These are phyloP conservation scores for Coenonympha arcania DNA, from an alignment of 2,888 invertebrate species.

Conservation along the genomic window DNA sequence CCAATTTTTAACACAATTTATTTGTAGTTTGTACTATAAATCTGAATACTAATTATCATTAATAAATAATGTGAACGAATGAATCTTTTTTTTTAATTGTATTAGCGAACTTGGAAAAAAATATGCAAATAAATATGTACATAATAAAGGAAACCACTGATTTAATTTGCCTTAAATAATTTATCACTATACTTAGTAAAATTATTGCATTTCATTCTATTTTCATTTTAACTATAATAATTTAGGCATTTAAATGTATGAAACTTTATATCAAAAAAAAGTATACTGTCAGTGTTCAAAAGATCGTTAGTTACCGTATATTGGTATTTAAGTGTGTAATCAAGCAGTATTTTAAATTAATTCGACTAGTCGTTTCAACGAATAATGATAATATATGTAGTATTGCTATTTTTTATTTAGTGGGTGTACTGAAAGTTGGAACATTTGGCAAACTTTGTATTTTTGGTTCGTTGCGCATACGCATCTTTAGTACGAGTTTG, in stretches of 20 bases:
- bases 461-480: not conserved
- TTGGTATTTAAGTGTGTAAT: slow-evolving; percentile 18
- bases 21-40: not conserved
- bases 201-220: slow-evolving; percentile 1
- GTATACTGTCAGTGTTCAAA: slow-evolving; percentile 13
- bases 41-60: not conserved
- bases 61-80: not conserved
- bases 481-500: too few species aligned
- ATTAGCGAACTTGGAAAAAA: too few species aligned
- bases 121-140: too few species aligned
- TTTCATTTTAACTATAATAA: not conserved
- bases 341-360: slow-evolving; percentile 29
- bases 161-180: slow-evolving; percentile 4
- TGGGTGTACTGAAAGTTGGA: too few species aligned
- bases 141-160: not conserved
- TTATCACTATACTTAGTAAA: not conserved
- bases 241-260: slow-evolving; percentile 5
- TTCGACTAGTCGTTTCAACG: slow-evolving; percentile 39
- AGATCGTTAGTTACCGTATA: slow-evolving; percentile 21
- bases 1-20: not conserved
- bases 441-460: too few species aligned
- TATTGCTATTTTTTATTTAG: not conserved
- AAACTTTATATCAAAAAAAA: not conserved
- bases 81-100: not conserved
- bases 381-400: slow-evolving; percentile 25